Conservation (phyloP, 2,888 invertebrate genomes). For the Liposcelis brunnea region DNA sequence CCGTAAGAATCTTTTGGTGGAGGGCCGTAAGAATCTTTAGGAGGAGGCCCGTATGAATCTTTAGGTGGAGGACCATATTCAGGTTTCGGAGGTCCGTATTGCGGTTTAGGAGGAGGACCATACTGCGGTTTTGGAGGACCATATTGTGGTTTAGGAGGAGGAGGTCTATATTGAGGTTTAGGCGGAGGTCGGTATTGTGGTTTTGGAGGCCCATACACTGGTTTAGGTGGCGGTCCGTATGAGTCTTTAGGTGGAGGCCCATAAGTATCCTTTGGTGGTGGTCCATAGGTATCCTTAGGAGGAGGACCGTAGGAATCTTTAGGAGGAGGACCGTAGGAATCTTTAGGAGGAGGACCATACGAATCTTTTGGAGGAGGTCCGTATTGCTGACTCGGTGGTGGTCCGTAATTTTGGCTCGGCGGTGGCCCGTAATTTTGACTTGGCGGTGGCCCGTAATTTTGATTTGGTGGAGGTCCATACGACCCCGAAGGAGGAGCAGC, state of each 20-base stretch:
- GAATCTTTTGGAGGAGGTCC: slow-evolving; percentile 17
- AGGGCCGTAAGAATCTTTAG: slow-evolving; percentile 16
- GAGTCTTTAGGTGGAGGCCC: slow-evolving; percentile 18
- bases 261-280: slow-evolving; percentile 21
- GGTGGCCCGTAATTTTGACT: no score
- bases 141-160: slow-evolving; percentile 20
- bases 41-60: slow-evolving; percentile 16
- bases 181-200: slow-evolving; percentile 29
- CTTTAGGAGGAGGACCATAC: slow-evolving; percentile 23
- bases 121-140: slow-evolving; percentile 22
- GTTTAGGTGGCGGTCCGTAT: slow-evolving; percentile 22
- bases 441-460: no score
- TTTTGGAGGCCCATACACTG: slow-evolving; percentile 27
- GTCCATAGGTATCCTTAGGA: slow-evolving; percentile 14
- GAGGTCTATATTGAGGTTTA: slow-evolving; percentile 32
- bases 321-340: slow-evolving; percentile 20
- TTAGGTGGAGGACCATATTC: slow-evolving; percentile 11
- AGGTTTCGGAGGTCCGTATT: slow-evolving; percentile 18
- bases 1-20: slow-evolving; percentile 16
- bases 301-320: neutral
- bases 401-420: slow-evolving; percentile 25
- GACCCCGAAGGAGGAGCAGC: slow-evolving; percentile 18
- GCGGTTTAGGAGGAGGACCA: slow-evolving; percentile 17
- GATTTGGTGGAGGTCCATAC: slow-evolving; percentile 25
- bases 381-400: slow-evolving; percentile 23